These are phyloP conservation scores for Gouania willdenowi DNA, from an alignment of 2,797 vertebrate species.

Conservation along the genomic window DNA sequence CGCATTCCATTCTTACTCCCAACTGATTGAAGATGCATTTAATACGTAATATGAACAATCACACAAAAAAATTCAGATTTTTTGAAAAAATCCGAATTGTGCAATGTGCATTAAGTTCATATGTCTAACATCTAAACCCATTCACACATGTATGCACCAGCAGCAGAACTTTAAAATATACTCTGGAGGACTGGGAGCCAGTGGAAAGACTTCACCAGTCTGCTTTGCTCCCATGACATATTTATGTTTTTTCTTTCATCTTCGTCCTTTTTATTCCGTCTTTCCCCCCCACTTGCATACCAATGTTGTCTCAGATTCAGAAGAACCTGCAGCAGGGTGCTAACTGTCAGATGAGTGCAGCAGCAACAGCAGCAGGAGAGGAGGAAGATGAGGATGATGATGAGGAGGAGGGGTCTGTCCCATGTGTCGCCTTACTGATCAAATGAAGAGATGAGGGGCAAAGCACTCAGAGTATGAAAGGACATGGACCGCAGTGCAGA, in stretches of 20 bases:
- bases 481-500: constrained; percentile 45
- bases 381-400: constrained; percentile 52
- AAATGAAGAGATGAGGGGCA: constrained; percentile 56
- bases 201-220: too few species aligned
- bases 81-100: too few species aligned
- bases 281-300: background rate
- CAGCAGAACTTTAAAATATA: too few species aligned
- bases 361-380: constrained; percentile 35
- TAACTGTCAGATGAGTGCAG: constrained; percentile 26
- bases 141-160: too few species aligned
- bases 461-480: constrained; percentile 51
- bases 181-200: too few species aligned
- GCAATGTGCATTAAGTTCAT: too few species aligned
- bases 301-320: constrained; percentile 6
- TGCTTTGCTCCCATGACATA: constrained; percentile 3
- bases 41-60: too few species aligned
- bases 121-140: too few species aligned
- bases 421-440: constrained; percentile 56
- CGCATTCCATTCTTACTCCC: too few species aligned
- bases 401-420: constrained; percentile 67
- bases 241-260: background rate
- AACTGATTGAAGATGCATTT: too few species aligned
- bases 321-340: constrained; percentile 2
- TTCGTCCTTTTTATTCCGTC: background rate
- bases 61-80: too few species aligned